A percentile compares a stretch with the other conserved stretches of the same genome.
Conservation (phyloP, 2,113 vertebrate species). For the Pagrus major region DNA sequence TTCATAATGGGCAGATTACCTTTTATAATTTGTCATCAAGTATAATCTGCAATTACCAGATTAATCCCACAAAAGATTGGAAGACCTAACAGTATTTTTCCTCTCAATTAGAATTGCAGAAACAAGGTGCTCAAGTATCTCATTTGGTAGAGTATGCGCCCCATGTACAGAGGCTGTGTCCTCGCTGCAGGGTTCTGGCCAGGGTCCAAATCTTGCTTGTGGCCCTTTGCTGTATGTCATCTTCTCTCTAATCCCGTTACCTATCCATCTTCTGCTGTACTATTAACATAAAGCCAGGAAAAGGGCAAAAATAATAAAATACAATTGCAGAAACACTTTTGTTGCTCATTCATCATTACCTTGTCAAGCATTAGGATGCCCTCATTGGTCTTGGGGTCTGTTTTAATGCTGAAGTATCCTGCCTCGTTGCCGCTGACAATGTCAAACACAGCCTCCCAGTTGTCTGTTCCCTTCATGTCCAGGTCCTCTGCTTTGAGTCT, state of each 20-base stretch:
- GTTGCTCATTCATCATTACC: conserved; percentile 74
- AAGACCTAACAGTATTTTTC: too few species aligned
- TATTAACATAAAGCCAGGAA: too few species aligned
- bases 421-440: conserved; percentile 93
- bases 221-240: too few species aligned
- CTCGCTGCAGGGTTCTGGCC: too few species aligned
- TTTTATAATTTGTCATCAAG: not conserved
- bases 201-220: too few species aligned
- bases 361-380: conserved; percentile 89
- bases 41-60: not conserved
- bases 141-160: too few species aligned
- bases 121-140: too few species aligned
- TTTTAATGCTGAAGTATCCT: conserved; percentile 89
- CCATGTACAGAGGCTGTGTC: too few species aligned
- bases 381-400: conserved; percentile 90
- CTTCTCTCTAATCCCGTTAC: too few species aligned
- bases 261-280: too few species aligned
- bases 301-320: too few species aligned
- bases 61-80: not conserved
- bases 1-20: too few species aligned
- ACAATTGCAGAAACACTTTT: not conserved
- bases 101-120: not conserved
- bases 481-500: conserved; percentile 88
- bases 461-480: conserved; percentile 87
- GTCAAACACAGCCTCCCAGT: conserved; percentile 88